These are phyloP conservation scores for Molothrus ater DNA, from an alignment of 2,797 vertebrate species.

Conservation along the genomic window DNA sequence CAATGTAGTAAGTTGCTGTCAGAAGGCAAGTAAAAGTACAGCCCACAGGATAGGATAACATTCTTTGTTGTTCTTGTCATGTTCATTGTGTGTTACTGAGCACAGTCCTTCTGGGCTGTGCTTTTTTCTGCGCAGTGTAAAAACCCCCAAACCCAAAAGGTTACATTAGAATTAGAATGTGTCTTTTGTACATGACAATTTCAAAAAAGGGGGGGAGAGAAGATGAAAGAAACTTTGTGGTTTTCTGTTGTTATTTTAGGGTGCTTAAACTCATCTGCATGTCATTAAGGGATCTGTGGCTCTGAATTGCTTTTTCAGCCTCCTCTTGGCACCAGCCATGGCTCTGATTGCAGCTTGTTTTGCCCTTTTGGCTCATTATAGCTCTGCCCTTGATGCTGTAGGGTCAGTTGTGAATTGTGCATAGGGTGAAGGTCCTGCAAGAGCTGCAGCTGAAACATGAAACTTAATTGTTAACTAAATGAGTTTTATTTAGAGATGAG, in stretches of 20 bases:
- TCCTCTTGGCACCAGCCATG: neutral
- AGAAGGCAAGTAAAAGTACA: neutral
- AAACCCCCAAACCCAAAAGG: neutral
- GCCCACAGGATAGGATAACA: neutral
- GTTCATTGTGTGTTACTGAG: neutral
- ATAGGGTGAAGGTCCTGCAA: neutral
- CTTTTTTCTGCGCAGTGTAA: neutral
- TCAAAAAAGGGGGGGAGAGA: fast-evolving
- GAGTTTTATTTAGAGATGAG: neutral
- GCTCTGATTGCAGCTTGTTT: neutral
- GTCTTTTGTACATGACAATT: neutral
- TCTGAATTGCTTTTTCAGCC: neutral
- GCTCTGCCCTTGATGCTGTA: neutral
- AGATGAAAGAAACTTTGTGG: neutral
- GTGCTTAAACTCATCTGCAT: neutral
- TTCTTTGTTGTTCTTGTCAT: neutral
- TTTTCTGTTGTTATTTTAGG: neutral
- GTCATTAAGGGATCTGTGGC: neutral
- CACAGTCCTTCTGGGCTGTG: neutral
- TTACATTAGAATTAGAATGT: neutral
- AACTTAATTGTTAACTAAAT: neutral
- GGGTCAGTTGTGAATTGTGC: neutral
- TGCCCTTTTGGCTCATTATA: neutral
- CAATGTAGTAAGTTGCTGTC: neutral
- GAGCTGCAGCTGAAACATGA: neutral